Conservation (phyloP, 2,113 vertebrate genomes). For the Vireo altiloquus region DNA sequence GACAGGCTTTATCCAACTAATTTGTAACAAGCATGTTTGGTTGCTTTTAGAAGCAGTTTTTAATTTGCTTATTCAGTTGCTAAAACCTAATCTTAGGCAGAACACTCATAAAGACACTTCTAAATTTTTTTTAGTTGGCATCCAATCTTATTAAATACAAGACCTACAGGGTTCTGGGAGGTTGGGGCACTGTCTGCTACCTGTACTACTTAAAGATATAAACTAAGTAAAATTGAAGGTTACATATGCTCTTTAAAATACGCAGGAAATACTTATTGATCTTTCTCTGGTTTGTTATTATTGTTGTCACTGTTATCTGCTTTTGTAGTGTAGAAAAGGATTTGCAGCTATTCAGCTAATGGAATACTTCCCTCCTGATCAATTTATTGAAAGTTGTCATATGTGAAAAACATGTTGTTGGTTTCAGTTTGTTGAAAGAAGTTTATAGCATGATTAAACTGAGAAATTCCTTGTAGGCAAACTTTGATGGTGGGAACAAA, state of each 20-base stretch:
- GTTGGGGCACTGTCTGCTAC: not conserved
- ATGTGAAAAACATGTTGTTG: not conserved
- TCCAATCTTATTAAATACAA: not conserved
- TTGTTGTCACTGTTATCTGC: not conserved
- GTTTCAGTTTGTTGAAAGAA: not conserved
- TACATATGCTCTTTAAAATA: not conserved
- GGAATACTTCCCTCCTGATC: not conserved
- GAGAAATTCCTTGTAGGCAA: not conserved
- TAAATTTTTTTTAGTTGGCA: not conserved
- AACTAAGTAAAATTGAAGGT: not conserved
- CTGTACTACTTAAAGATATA: not conserved
- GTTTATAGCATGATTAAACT: slow-evolving; percentile 6
- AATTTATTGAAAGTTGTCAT: not conserved
- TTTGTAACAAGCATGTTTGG: not conserved
- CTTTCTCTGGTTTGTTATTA: not conserved
- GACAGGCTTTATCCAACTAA: not conserved
- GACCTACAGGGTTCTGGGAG: not conserved
- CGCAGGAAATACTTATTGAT: not conserved
- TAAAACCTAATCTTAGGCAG: not conserved
- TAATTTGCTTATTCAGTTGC: not conserved
- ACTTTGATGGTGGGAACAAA: not conserved
- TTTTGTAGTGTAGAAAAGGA: not conserved
- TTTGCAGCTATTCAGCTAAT: not conserved
- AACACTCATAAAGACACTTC: not conserved
- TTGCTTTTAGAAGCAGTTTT: not conserved